Conservation (phyloP, 1,140 invertebrate species). For the Littorina saxatilis region DNA sequence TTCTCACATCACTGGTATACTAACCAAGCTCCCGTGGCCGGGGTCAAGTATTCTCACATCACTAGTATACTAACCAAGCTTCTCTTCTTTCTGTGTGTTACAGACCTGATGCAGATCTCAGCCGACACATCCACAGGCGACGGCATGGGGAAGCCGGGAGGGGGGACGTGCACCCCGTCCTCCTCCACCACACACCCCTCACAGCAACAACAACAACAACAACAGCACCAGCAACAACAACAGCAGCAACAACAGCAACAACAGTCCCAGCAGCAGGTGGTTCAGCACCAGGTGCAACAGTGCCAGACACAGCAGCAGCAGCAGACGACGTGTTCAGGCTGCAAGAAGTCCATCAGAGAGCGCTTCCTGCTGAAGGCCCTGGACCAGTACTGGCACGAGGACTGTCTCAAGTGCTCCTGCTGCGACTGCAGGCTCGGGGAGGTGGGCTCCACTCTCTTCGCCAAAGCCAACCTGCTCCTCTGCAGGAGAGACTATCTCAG, state of each 20-base stretch:
- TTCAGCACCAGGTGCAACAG: neutral
- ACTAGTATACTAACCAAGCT: too few relatives aligned
- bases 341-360: conserved; percentile 77
- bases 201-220: conserved; percentile 13
- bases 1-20: too few relatives aligned
- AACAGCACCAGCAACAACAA: neutral
- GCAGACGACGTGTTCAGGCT: conserved; percentile 76
- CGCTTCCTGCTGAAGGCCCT: conserved; percentile 78
- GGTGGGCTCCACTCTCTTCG: conserved; percentile 93
- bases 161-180: conserved; percentile 41
- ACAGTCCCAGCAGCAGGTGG: neutral
- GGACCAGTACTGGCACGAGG: conserved; percentile 95
- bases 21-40: too few relatives aligned
- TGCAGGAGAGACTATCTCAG: conserved; percentile 96
- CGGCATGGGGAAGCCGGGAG: conserved; percentile 42
- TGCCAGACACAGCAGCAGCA: conserved; percentile 24
- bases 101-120: conserved; percentile 70
- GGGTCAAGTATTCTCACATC: too few relatives aligned
- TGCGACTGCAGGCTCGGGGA: conserved; percentile 94
- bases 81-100: conserved; percentile 30
- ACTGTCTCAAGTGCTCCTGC: conserved; percentile 94
- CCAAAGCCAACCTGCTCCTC: conserved; percentile 93
- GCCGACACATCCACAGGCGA: conserved; percentile 48
- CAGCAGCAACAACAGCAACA: conserved; percentile 5
- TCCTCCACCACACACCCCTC: neutral